A percentile compares a stretch with the other conserved stretches of the same genome.
Evolutionary conservation across 2,797 vertebrate genomes (phyloP).

Genomic region (Uromys caudimaculatus): DNA sequence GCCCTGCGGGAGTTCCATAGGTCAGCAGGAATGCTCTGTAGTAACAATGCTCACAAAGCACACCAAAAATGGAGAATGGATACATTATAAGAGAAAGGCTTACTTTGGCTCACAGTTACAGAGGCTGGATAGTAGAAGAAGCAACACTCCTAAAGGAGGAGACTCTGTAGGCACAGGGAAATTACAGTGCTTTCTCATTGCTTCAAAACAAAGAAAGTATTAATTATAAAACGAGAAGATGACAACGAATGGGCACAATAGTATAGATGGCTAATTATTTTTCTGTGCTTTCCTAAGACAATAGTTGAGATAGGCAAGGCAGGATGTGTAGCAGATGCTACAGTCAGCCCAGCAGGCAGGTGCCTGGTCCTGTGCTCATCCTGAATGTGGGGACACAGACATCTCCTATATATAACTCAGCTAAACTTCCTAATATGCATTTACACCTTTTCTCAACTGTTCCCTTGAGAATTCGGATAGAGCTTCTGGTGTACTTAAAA

Average conservation of each 20-base stretch:
- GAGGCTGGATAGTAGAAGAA: not conserved
- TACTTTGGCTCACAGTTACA: not conserved
- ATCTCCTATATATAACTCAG: not conserved
- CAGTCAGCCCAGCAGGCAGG: not conserved
- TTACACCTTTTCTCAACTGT: not conserved
- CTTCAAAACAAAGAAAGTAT: not conserved
- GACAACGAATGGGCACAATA: not conserved
- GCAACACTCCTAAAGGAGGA: not conserved
- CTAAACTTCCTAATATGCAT: not conserved
- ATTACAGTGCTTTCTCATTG: not conserved
- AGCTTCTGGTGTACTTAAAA: not conserved
- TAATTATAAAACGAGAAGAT: not conserved
- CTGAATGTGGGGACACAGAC: not conserved
- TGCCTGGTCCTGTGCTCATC: not conserved
- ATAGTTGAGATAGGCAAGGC: not conserved
- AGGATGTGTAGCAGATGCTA: not conserved
- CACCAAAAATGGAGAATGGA: not conserved
- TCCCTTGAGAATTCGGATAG: not conserved
- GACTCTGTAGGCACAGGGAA: not conserved
- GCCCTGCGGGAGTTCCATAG: not conserved
- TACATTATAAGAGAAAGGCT: not conserved
- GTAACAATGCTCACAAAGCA: not conserved
- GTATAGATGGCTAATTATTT: not conserved
- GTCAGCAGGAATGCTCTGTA: not conserved
- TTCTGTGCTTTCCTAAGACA: not conserved